Conservation (phyloP, 2,797 vertebrate genomes). For the Pseudochaenichthys georgianus region DNA sequence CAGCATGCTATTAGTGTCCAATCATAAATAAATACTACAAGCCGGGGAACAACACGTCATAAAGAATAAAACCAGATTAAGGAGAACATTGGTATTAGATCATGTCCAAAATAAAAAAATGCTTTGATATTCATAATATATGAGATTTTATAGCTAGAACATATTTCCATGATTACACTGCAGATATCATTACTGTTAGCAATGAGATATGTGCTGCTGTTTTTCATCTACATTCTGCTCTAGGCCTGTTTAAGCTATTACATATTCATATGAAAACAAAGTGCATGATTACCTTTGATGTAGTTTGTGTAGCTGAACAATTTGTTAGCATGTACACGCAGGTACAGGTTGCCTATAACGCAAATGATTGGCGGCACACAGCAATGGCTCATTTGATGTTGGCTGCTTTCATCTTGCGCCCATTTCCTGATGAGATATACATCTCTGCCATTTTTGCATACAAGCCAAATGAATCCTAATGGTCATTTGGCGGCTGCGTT, state of each 20-base stretch:
- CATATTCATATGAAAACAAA: conserved; percentile 34
- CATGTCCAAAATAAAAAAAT: conserved; percentile 22
- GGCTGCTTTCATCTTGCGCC: conserved; percentile 40
- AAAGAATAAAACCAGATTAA: conserved; percentile 24
- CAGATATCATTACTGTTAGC: conserved; percentile 33
- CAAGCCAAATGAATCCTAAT: conserved; percentile 64
- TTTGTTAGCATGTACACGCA: conserved; percentile 36
- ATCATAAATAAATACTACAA: conserved; percentile 69
- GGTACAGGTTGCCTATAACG: conserved; percentile 20
- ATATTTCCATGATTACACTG: conserved; percentile 27
- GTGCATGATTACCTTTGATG: conserved; percentile 33
- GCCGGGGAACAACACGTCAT: conserved; percentile 39
- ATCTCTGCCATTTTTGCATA: conserved; percentile 51
- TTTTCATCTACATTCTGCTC: conserved; percentile 37
- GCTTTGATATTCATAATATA: conserved; percentile 17
- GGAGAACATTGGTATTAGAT: conserved; percentile 34
- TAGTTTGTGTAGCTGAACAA: conserved; percentile 16
- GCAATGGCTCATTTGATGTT: conserved; percentile 28
- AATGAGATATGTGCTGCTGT: conserved; percentile 27
- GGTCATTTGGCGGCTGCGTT: conserved; percentile 72
- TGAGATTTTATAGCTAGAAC: conserved; percentile 15
- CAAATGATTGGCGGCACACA: conserved; percentile 25
- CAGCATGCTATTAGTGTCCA: conserved; percentile 56
- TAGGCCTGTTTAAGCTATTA: conserved; percentile 31
- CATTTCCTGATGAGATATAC: conserved; percentile 53